Percentiles rank a stretch among this genome's conserved stretches.
phyloP scores from a whole-genome alignment of 2,888 invertebrate genomes.

The Augochlorella aurata region DNA sequence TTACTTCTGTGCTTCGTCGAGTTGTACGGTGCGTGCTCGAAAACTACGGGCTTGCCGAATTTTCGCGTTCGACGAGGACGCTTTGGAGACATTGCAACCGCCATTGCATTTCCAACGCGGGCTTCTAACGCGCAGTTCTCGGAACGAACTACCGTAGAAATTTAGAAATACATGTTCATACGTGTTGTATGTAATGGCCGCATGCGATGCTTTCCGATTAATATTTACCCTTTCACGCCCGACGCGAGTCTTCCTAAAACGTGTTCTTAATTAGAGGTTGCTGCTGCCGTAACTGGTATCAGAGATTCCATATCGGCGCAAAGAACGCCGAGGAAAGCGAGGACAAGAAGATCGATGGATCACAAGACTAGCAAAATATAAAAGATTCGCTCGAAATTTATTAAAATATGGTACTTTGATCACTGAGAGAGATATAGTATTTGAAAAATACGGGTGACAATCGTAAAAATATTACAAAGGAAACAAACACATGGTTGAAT shows the following conservation, averaged over 20 bases:
- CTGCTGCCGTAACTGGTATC: neutral
- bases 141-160: neutral
- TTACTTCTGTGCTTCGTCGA: neutral
- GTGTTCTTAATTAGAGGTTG: neutral
- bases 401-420: conserved; percentile 46
- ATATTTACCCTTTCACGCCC: neutral
- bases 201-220: neutral
- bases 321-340: neutral
- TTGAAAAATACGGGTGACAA: conserved; percentile 17
- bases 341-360: neutral
- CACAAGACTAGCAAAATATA: neutral
- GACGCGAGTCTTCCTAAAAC: neutral
- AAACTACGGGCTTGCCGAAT: neutral
- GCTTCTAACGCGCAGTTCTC: neutral
- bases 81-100: conserved; percentile 7
- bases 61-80: neutral
- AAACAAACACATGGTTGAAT: conserved; percentile 24
- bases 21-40: conserved; percentile 6
- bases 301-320: neutral
- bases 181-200: neutral
- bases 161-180: neutral
- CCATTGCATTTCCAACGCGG: too few species aligned
- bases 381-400: conserved; percentile 40
- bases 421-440: conserved; percentile 11
- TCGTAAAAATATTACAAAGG: conserved; percentile 27